Conservation (phyloP, 2,113 vertebrate species). For the Proterorhinus semilunaris region DNA sequence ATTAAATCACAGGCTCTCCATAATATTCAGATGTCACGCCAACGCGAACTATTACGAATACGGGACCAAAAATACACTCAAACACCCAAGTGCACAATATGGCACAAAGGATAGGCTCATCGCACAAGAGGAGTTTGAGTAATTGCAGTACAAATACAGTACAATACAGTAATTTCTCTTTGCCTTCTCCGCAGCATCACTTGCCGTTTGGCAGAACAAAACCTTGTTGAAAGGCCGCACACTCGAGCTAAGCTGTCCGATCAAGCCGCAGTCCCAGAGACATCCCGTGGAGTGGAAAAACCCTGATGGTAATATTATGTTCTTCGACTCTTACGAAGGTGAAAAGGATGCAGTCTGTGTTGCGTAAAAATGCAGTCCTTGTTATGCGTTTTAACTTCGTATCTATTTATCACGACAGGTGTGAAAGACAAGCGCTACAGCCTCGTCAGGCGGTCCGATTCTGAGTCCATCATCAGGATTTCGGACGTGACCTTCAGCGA, state of each 20-base stretch:
- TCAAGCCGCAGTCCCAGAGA: slow-evolving; percentile 3
- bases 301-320: slow-evolving; percentile 55
- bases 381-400: not conserved
- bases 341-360: slow-evolving; percentile 2
- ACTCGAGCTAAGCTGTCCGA: slow-evolving; percentile 57
- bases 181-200: slow-evolving; percentile 35
- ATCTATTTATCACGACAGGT: slow-evolving; percentile 30
- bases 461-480: slow-evolving; percentile 59
- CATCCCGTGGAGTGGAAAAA: slow-evolving; percentile 69
- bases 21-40: no score
- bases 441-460: slow-evolving; percentile 42
- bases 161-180: no score
- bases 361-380: not conserved
- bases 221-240: slow-evolving; percentile 61
- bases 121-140: no score
- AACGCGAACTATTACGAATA: no score
- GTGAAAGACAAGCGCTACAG: slow-evolving; percentile 60
- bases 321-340: slow-evolving; percentile 62
- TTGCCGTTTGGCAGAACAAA: slow-evolving; percentile 27
- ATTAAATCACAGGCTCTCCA: no score
- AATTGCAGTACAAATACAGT: no score
- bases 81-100: no score
- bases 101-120: no score
- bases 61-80: no score
- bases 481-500: slow-evolving; percentile 66